These are phyloP conservation scores for Microhierax caerulescens DNA, from an alignment of 2,797 vertebrate genomes.

Conservation along the genomic window DNA sequence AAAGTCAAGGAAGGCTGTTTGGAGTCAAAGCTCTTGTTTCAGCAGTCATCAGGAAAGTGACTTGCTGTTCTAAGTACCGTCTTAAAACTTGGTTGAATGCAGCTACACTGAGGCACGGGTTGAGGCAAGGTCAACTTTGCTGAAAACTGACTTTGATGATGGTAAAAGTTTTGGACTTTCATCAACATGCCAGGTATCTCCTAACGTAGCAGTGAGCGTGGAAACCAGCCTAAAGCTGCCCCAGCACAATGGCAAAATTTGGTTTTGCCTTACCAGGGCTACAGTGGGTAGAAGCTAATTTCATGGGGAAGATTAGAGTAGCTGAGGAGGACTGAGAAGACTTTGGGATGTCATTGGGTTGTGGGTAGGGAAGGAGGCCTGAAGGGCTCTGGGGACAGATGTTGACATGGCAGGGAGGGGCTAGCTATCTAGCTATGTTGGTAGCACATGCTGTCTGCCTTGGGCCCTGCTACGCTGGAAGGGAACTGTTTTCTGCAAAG, in stretches of 20 bases:
- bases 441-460: background rate
- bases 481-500: background rate
- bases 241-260: background rate
- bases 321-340: background rate
- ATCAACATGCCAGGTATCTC: background rate
- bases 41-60: background rate
- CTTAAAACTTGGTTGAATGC: background rate
- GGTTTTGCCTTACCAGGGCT: background rate
- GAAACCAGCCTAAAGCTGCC: background rate
- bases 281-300: background rate
- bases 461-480: background rate
- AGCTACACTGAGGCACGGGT: background rate
- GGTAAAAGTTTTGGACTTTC: background rate
- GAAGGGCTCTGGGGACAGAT: background rate
- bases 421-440: background rate
- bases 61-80: background rate
- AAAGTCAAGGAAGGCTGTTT: background rate
- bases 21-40: background rate
- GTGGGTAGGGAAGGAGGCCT: background rate
- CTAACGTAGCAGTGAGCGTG: background rate
- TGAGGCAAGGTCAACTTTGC: background rate
- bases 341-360: background rate
- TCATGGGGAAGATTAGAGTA: background rate
- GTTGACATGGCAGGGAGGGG: background rate
- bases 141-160: background rate